phyloP scores from a whole-genome alignment of 2,888 invertebrate species.

The Lordiphosa andalusiaca region DNA sequence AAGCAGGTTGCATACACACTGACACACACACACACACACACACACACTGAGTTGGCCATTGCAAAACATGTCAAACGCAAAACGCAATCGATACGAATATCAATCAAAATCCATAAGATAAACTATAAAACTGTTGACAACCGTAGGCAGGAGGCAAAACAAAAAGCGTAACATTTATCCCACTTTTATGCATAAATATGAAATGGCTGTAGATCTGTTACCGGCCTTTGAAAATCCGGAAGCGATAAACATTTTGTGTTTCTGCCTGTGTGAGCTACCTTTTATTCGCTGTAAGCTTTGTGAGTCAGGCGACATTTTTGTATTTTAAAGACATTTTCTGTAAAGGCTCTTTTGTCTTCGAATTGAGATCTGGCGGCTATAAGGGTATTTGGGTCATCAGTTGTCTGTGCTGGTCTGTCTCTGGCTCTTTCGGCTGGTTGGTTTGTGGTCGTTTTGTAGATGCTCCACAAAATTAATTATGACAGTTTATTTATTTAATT shows the following conservation, averaged over 20 bases:
- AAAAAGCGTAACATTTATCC: slow-evolving; percentile 44
- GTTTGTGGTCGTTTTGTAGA: slow-evolving; percentile 35
- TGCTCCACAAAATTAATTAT: slow-evolving; percentile 67
- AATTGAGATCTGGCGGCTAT: slow-evolving; percentile 28
- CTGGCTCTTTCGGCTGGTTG: slow-evolving; percentile 15
- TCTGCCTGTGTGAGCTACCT: slow-evolving; percentile 40
- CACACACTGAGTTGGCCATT: slow-evolving; percentile 55
- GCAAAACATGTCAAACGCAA: slow-evolving; percentile 75
- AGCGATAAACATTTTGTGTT: slow-evolving; percentile 65
- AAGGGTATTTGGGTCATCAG: slow-evolving; percentile 64
- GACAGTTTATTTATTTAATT: slow-evolving; percentile 74
- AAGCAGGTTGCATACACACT: slow-evolving; percentile 31
- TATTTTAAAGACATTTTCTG: slow-evolving; percentile 45
- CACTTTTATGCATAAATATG: slow-evolving; percentile 63
- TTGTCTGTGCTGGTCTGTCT: slow-evolving; percentile 29
- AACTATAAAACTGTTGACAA: slow-evolving; percentile 53
- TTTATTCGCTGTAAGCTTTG: slow-evolving; percentile 44
- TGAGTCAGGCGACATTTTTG: slow-evolving; percentile 56
- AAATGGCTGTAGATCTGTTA: slow-evolving; percentile 55
- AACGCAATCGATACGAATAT: slow-evolving; percentile 77
- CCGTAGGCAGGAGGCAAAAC: slow-evolving; percentile 54
- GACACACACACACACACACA: neutral
- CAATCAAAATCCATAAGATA: slow-evolving; percentile 65
- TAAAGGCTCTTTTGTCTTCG: slow-evolving; percentile 43
- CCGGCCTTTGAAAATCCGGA: slow-evolving; percentile 69